Conservation (phyloP, 2,888 invertebrate genomes). For the Epistrophe grossulariae region DNA sequence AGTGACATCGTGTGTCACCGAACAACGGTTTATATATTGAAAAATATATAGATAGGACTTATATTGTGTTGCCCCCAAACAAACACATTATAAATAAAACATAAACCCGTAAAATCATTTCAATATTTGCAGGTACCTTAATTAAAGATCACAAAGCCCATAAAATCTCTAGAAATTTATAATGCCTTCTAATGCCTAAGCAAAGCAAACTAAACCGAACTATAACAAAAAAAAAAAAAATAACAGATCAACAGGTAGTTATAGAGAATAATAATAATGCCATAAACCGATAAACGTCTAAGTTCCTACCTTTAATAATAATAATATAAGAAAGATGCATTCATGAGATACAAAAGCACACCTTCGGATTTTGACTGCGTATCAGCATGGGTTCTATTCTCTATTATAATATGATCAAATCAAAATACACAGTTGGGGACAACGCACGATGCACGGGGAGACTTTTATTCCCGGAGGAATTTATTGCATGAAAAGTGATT, state of each 20-base stretch:
- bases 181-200: not conserved
- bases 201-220: slow-evolving; percentile 11
- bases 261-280: slow-evolving; percentile 21
- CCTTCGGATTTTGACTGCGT: not conserved
- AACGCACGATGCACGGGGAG: no score
- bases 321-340: slow-evolving; percentile 57
- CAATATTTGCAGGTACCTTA: slow-evolving; percentile 36
- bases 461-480: not conserved
- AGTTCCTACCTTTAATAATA: slow-evolving; percentile 17
- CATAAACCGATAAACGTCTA: slow-evolving; percentile 45
- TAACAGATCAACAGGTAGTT: slow-evolving; percentile 12
- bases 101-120: slow-evolving; percentile 8
- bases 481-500: not conserved
- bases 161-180: not conserved
- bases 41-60: not conserved
- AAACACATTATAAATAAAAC: slow-evolving; percentile 14
- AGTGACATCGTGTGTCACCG: not conserved
- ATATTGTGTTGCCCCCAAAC: not conserved
- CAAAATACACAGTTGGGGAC: not conserved
- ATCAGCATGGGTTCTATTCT: not conserved
- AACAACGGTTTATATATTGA: not conserved
- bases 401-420: not conserved
- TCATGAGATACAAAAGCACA: slow-evolving; percentile 42
- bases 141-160: slow-evolving; percentile 11
- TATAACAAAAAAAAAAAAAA: not conserved